Percentiles rank a stretch among this genome's conserved stretches.
These are phyloP conservation scores for Tonatia bakeri DNA, from an alignment of 2,113 vertebrate species.

Conservation along the genomic window DNA sequence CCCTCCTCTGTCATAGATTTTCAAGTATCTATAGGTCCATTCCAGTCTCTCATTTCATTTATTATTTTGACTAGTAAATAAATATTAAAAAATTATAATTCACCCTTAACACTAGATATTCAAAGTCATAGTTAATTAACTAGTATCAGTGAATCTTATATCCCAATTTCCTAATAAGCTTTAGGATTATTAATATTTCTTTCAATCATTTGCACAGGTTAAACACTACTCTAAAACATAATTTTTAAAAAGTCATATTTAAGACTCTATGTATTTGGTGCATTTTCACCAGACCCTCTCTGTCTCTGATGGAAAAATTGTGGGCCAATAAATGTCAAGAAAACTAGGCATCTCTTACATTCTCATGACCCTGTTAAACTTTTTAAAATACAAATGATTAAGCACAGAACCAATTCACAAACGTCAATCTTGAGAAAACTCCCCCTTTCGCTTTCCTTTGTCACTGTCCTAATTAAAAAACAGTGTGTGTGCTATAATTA, in stretches of 20 bases:
- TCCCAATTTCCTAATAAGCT: not conserved
- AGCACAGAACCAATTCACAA: not conserved
- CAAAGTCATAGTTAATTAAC: not conserved
- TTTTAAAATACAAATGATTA: constrained; percentile 17
- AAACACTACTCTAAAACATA: not conserved
- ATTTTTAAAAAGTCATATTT: not conserved
- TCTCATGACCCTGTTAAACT: not conserved
- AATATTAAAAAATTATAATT: not conserved
- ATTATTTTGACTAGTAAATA: not conserved
- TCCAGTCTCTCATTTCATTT: not conserved
- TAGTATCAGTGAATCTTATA: not conserved
- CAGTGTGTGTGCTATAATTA: not conserved
- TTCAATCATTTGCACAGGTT: not conserved
- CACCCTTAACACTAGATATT: not conserved
- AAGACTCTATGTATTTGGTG: not conserved
- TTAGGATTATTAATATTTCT: not conserved
- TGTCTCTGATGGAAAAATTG: not conserved
- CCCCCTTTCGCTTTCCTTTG: not conserved
- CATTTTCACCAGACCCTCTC: not conserved
- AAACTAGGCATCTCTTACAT: not conserved
- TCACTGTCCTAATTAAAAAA: not conserved
- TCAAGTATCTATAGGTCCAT: not conserved
- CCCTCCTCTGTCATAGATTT: not conserved
- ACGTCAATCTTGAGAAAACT: constrained; percentile 5
- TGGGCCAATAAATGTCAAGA: not conserved